Percentiles rank a stretch among this genome's conserved stretches.
These are phyloP conservation scores for Oasisia sp. DNA, from an alignment of 2,888 invertebrate species.

Conservation along the genomic window DNA sequence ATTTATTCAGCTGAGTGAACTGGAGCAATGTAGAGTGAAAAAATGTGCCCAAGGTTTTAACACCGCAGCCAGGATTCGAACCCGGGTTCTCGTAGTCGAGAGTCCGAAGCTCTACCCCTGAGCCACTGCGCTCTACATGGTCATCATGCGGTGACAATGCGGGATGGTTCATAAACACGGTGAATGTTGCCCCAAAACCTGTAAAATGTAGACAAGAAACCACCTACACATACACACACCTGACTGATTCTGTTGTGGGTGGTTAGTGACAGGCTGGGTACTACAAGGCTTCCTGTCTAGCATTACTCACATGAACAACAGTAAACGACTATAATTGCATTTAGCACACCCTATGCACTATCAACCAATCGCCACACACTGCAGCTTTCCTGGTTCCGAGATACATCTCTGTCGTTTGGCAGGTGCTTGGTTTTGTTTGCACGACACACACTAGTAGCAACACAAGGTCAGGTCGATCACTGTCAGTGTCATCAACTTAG, in stretches of 20 bases:
- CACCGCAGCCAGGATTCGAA: too few species aligned
- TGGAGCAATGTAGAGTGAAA: too few species aligned
- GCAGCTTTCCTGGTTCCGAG: neutral
- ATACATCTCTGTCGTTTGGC: neutral
- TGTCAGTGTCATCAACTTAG: too few species aligned
- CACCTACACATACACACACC: neutral
- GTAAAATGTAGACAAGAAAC: neutral
- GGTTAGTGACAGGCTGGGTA: neutral
- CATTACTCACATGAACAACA: too few species aligned
- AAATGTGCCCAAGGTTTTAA: too few species aligned
- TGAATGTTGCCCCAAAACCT: neutral
- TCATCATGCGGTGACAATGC: neutral
- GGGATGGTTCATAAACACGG: neutral
- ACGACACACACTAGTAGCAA: neutral
- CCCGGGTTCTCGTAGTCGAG: too few species aligned
- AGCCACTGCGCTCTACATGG: too few species aligned
- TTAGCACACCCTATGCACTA: too few species aligned
- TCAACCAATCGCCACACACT: neutral
- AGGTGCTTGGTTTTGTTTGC: neutral
- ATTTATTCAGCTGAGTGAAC: too few species aligned
- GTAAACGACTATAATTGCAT: too few species aligned
- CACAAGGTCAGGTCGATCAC: neutral
- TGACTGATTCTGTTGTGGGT: neutral
- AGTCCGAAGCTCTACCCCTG: too few species aligned
- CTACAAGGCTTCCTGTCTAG: neutral